Base-by-base conservation (phyloP, 2,113 vertebrate genomes). In the Australoheros scitulus region DNA sequence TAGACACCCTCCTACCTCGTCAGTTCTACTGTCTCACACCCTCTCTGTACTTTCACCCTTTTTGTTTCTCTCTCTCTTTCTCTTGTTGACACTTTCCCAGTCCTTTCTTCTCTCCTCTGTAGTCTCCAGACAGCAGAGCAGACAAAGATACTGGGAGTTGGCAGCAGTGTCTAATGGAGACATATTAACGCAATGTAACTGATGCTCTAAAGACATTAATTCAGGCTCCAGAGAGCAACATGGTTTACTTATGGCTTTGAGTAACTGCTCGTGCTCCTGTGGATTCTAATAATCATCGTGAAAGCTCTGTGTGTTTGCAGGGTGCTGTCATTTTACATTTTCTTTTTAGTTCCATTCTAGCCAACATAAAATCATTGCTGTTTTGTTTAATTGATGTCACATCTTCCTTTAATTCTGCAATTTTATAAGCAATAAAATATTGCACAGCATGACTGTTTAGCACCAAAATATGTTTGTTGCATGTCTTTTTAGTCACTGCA, bases 101-200 rank as follows among this genome's bases (percentile, higher is more conserved):
- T 56, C 60, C 50, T 70, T 61, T 63, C 61, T 41, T 32, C 56
- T 59, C 52, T 17, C 80, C 76, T 81, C 38, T 59, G 11, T 26
- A 59, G 78, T 80, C 74, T 64, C 74, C 80, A 75, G 80, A 87
- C 78, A 77, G 47, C 9, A 58, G 34, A 61, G 81, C 17, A 80
- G 76, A 41, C 41, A 74, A 76, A 63, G 82, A 60, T 24, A 79
- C 79, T 80, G 84, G 80, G 78, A 85, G 81, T 68, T 91, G 87
- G 79, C 81, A 88, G 85, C 24, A 15, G 59, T 32, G 56, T 88
- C 87, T 82, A 85, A 89, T 89, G 75, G 83, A 89, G 83, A 89
- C 82, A 75, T 80, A 90, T 87, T 86, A 90, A 85, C 63, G 41
- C 61, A 29, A 61, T 47, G 59, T 57, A 78, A 70, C 74, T 76